Percentiles rank a stretch among this genome's conserved stretches.
Evolutionary conservation across 2,113 vertebrate genomes (phyloP).

Genomic region (Hippocampus guttulatus): DNA sequence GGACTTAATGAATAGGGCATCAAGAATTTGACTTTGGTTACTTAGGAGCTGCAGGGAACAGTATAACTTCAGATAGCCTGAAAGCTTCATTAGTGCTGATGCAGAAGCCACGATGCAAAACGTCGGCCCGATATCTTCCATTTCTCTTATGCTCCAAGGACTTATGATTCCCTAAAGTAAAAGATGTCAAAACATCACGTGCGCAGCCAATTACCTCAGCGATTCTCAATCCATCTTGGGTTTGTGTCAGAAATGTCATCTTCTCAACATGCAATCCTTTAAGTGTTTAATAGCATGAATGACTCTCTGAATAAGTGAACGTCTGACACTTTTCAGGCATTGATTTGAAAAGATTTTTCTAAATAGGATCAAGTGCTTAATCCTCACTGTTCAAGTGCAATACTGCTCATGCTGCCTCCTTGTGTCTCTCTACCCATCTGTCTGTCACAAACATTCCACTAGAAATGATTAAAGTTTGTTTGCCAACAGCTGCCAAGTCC

Average conservation of each 20-base stretch:
- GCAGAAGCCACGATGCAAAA: neutral
- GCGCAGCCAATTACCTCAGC: neutral
- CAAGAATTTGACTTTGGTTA: neutral
- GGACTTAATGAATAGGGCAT: neutral
- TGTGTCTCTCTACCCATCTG: conserved; percentile 2
- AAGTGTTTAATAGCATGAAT: neutral
- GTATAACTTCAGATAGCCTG: neutral
- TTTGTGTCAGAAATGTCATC: neutral
- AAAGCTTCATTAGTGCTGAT: neutral
- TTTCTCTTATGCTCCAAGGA: neutral
- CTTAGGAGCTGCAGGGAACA: neutral
- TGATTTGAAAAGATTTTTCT: neutral
- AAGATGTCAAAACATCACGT: neutral
- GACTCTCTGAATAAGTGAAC: neutral
- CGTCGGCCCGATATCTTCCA: neutral
- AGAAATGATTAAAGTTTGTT: conserved; percentile 21
- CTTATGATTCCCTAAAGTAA: neutral
- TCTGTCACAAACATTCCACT: conserved; percentile 12
- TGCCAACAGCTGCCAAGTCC: conserved; percentile 10
- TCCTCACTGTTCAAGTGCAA: neutral
- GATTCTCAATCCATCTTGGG: neutral
- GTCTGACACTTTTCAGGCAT: neutral
- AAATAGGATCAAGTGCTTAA: neutral
- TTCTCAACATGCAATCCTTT: neutral
- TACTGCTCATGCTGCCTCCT: neutral